Evolutionary conservation across 1,140 invertebrate species (phyloP), one percentile per base, ranked within the genome.

Genomic region (Magallana angulata): DNA sequence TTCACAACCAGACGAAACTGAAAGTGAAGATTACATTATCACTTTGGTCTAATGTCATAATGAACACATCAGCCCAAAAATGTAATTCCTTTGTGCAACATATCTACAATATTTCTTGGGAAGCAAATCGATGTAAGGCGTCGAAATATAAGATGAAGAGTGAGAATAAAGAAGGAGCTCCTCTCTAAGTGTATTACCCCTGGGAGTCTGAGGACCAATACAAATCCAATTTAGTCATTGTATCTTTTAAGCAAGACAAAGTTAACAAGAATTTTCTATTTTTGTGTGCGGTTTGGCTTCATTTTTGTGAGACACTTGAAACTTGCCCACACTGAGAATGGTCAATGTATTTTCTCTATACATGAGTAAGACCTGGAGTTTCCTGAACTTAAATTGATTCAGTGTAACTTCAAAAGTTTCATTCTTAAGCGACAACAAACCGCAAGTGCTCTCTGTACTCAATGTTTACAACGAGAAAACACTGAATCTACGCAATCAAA

Each of bases 1-100:
- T 99, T 99, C 11, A 99, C 98, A n/a, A 99, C 98, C 87, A 99
- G 96, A 16, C 98, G 97, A 95, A 98, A 99, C 96, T 96, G 89
- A 93, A 92, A 90, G 85, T 85, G 14, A 84, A 60, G 86, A 84
- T 24, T 7, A 82, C n/a, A 7, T n/a, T 36, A 80, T 18, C 11
- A 9, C 4, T 71, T 30, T 30, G 36, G 30, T 76, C 68, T 76
- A 30, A 30, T 76, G 68, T 76, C 68, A 48, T 76, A 11, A 76
- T 12, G 60, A 64, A 64, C 14, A 16, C 24, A 24, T 30, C 8
- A 76, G 24, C 68, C 11, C 7, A 30, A 11, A 36, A 76, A 6
- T 0, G 24, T 76, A 30, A 76, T 76, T 76, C 68, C 68, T 76
- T 76, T 76, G 68, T 76, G 68, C 36, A 30, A 76, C 30, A 76